Conservation (phyloP, 2,797 vertebrate species). For the Delichon dasypus region DNA sequence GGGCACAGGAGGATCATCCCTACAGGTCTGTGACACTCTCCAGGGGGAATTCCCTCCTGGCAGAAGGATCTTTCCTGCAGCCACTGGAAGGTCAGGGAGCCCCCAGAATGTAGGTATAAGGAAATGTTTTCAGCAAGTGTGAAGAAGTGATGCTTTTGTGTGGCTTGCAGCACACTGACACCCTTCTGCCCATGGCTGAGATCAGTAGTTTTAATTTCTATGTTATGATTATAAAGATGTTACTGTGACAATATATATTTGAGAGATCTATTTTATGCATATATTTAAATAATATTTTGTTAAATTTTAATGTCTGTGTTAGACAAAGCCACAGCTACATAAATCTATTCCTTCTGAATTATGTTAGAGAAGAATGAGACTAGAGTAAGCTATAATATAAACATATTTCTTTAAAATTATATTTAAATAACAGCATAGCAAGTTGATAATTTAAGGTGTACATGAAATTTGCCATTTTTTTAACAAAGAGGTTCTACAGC, state of each 20-base stretch:
- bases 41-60: background rate
- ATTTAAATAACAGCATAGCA: background rate
- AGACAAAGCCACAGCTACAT: background rate
- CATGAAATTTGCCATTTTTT: background rate
- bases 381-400: background rate
- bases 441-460: background rate
- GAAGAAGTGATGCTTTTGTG: background rate
- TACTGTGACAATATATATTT: background rate
- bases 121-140: background rate
- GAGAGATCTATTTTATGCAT: background rate
- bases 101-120: background rate
- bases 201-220: background rate
- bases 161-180: background rate
- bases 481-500: background rate
- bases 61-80: background rate
- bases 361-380: background rate
- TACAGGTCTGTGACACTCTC: background rate
- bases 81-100: background rate
- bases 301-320: background rate
- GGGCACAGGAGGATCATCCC: background rate
- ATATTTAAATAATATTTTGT: background rate
- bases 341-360: background rate
- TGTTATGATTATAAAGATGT: background rate
- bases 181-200: background rate
- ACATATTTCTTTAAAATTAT: background rate